Percentiles rank a stretch among this genome's conserved stretches.
phyloP scores from a whole-genome alignment of 2,797 vertebrate species.

The Salmo trutta region DNA sequence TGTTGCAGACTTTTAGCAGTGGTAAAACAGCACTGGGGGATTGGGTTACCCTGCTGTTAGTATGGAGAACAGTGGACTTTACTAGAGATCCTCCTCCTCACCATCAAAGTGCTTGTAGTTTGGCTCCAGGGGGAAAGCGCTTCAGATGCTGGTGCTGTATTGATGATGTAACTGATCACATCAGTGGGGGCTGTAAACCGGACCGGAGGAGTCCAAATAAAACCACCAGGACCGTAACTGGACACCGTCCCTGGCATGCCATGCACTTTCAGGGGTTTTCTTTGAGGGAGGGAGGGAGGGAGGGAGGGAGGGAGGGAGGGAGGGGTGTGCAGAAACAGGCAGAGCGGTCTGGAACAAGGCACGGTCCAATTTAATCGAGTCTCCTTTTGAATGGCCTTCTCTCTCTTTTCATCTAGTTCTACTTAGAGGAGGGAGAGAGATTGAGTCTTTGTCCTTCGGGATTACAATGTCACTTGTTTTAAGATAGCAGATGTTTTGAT shows the following conservation, averaged over 20 bases:
- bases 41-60: conserved; percentile 70
- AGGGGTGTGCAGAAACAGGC: conserved; percentile 73
- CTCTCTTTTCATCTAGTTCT: conserved; percentile 67
- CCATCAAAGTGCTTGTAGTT: conserved; percentile 77
- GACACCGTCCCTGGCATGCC: conserved; percentile 74
- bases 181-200: conserved; percentile 76
- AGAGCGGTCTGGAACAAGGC: conserved; percentile 77
- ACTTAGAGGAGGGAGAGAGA: conserved; percentile 66
- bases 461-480: conserved; percentile 86
- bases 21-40: conserved; percentile 63
- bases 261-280: conserved; percentile 67
- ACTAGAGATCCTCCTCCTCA: conserved; percentile 75
- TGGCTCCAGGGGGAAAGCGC: conserved; percentile 65
- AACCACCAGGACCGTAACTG: conserved; percentile 77
- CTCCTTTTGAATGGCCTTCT: conserved; percentile 78
- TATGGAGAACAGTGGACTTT: conserved; percentile 69
- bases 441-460: conserved; percentile 79
- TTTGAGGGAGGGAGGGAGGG: conserved; percentile 59
- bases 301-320: conserved; percentile 61
- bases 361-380: conserved; percentile 77
- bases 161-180: conserved; percentile 82
- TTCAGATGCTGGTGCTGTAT: conserved; percentile 59
- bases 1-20: conserved; percentile 65
- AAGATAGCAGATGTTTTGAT: conserved; percentile 84
- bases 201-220: conserved; percentile 69